Percentiles rank a stretch among this genome's conserved stretches.
Conservation (phyloP, 2,113 vertebrate species). For the Xiphophorus couchianus region DNA sequence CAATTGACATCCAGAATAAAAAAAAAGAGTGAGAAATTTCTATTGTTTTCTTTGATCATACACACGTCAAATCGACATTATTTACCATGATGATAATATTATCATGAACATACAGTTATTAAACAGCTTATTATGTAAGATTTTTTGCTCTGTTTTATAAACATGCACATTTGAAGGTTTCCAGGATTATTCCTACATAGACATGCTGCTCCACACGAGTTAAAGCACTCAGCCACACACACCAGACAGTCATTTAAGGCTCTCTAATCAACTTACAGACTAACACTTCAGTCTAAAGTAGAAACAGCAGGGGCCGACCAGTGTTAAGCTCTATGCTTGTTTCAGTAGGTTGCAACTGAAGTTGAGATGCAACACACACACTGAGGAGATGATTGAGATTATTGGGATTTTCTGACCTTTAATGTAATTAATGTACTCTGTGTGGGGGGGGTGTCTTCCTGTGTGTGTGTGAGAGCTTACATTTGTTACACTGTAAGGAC, state of each 20-base stretch:
- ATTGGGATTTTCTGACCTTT: conserved; percentile 23
- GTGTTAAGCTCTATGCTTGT: conserved; percentile 39
- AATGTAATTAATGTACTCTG: conserved; percentile 57
- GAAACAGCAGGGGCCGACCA: conserved; percentile 23
- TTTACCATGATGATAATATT: not conserved
- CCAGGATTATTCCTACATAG: conserved; percentile 28
- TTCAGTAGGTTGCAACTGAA: conserved; percentile 29
- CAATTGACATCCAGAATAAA: no score
- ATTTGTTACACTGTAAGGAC: no score
- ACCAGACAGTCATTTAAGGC: conserved; percentile 73
- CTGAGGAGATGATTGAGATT: conserved; percentile 40
- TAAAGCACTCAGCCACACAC: conserved; percentile 16
- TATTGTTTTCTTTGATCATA: no score
- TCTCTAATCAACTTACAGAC: conserved; percentile 71
- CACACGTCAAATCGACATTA: no score
- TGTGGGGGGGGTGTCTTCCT: not conserved
- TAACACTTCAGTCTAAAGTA: conserved; percentile 41
- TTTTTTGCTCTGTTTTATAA: not conserved
- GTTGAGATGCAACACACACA: conserved; percentile 47
- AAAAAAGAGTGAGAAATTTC: no score
- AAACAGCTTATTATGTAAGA: not conserved
- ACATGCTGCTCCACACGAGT: not conserved
- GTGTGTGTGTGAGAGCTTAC: no score
- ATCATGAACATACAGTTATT: no score
- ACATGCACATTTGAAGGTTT: not conserved